These are phyloP conservation scores for Epirrita christyi DNA, from an alignment of 2,888 invertebrate species.

Conservation along the genomic window DNA sequence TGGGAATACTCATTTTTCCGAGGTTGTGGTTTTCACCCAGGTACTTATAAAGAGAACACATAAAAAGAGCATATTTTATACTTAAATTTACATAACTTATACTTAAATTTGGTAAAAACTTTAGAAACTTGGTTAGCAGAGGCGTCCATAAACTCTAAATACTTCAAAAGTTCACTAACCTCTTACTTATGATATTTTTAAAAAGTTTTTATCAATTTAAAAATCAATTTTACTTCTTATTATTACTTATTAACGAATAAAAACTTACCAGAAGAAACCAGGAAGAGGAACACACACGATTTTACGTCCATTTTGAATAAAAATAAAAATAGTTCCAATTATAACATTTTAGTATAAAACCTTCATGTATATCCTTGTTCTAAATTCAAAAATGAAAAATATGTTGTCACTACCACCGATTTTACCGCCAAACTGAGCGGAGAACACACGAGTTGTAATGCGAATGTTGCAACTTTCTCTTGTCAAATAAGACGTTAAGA, in stretches of 20 bases:
- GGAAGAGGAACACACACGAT: conserved; percentile 41
- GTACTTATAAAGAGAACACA: too few relatives aligned
- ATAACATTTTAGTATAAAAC: conserved; percentile 27
- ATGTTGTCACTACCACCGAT: conserved; percentile 50
- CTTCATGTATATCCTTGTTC: conserved; percentile 37
- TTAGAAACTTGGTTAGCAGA: neutral
- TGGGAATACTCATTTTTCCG: too few relatives aligned
- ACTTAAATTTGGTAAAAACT: too few relatives aligned
- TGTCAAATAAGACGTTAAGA: conserved; percentile 30
- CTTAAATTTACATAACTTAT: too few relatives aligned
- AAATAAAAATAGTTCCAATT: conserved; percentile 6
- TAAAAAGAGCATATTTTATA: too few relatives aligned
- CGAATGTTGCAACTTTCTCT: conserved; percentile 52
- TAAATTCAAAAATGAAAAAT: conserved; percentile 42
- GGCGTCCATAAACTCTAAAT: neutral
- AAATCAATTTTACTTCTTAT: conserved; percentile 5
- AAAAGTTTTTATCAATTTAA: conserved; percentile 1
- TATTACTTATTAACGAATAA: neutral
- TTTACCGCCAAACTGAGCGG: conserved; percentile 76
- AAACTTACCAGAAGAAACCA: conserved; percentile 59
- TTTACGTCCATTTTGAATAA: conserved; percentile 45
- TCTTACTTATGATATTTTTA: neutral
- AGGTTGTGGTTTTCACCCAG: too few relatives aligned
- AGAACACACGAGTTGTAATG: conserved; percentile 45
- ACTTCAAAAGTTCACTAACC: neutral